Evolutionary conservation across 2,888 invertebrate species (phyloP).

Genomic region (Brachynemurus nebulosus): DNA sequence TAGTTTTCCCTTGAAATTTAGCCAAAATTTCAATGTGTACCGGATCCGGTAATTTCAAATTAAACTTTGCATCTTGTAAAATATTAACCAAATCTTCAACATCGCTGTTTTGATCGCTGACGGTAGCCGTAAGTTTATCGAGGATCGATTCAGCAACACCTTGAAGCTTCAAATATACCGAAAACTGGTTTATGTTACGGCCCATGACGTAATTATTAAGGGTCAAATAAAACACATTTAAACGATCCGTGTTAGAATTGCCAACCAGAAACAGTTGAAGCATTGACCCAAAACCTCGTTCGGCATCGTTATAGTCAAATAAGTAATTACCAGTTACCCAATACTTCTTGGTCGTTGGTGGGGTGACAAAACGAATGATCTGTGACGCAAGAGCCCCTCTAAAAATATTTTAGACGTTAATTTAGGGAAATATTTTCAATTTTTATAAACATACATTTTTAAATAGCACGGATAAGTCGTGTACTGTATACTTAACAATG

Average conservation of each 20-base stretch:
- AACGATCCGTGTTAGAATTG: constrained; percentile 48
- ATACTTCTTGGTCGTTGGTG: constrained; percentile 38
- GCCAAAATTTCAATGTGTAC: constrained; percentile 52
- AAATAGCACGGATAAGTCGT: constrained; percentile 53
- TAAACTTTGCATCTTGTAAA: constrained; percentile 33
- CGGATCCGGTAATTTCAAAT: constrained; percentile 32
- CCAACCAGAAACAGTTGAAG: constrained; percentile 48
- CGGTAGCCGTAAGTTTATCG: constrained; percentile 29
- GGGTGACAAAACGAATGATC: constrained; percentile 42
- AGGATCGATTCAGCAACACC: constrained; percentile 37
- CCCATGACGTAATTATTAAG: constrained; percentile 42
- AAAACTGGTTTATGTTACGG: constrained; percentile 42
- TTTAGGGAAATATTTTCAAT: background rate
- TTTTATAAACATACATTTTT: constrained; percentile 40
- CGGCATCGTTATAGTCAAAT: constrained; percentile 50
- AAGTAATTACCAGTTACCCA: constrained; percentile 62
- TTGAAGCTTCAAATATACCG: constrained; percentile 46
- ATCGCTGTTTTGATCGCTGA: constrained; percentile 35
- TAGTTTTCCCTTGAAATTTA: constrained; percentile 50
- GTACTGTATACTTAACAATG: constrained; percentile 49
- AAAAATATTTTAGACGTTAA: background rate
- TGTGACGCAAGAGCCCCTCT: constrained; percentile 40
- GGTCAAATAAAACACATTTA: constrained; percentile 43
- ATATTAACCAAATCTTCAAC: constrained; percentile 38
- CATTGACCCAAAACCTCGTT: constrained; percentile 43